Base-by-base conservation (phyloP, 2,888 invertebrate species). In the Iphiclides podalirius region DNA sequence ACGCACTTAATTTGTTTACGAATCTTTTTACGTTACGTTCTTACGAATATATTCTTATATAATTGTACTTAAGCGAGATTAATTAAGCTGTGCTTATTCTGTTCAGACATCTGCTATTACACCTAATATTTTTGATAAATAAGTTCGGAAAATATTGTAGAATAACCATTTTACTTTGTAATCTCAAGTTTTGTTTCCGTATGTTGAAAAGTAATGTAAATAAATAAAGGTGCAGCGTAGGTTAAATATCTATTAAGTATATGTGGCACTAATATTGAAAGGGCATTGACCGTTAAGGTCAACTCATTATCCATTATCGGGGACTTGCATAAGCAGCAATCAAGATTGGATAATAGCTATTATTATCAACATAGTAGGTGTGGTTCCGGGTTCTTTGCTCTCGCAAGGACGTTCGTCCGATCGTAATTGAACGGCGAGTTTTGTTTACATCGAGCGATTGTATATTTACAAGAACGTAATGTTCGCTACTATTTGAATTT, bases 371-470 rank as follows among this genome's bases (percentile, higher is more conserved):
- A 57, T 60, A 62, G 63, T 72, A 67, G 49, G 53, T 55, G 53
- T 72, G 69, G 16, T 84, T 84, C 87, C 85, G 84, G 85, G 85
- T 81, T 81, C 72, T 75, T 72, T 67, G 79, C 42, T 60, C 80
- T 66, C 59, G 64, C 86, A 87, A 86, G 87, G 85, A 79, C 85
- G 81, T 74, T 66, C 66, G 68, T 70, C 71, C 57, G 58, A 57
- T 59, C 53, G 58, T 66, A 64, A 65, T 66, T 69, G 55, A 55
- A 43, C 47, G 16, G 15, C 33, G 39, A 33, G 39, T 17, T 39
- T 44, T 44, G 49, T 38, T 39, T 33, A 16, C 23, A 15, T 16
- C 43, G 20, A 39, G 13, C 39, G 39, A 39, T 13, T 38, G 16
- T 43, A 39, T 6, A 17, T 46, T 9, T 13, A 28, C 40, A 28